phyloP scores from a whole-genome alignment of 2,888 invertebrate genomes.

The Syrphus vitripennis region DNA sequence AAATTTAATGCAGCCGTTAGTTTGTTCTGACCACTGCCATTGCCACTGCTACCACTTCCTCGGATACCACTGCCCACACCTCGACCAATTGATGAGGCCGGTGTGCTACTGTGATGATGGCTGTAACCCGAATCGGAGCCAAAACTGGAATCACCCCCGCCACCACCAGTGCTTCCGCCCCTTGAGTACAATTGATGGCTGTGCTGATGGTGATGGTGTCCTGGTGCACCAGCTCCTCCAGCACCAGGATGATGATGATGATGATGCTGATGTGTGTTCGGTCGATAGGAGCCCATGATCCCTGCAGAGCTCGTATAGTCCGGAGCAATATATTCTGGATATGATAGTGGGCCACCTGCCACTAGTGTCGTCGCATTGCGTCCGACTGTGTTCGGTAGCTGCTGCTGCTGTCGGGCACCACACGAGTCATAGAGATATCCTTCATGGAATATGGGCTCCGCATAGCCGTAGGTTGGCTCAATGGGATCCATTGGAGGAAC shows the following conservation, averaged over 20 bases:
- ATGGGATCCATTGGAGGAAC: slow-evolving; percentile 75
- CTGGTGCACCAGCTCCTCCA: slow-evolving; percentile 42
- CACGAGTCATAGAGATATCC: slow-evolving; percentile 88
- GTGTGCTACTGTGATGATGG: slow-evolving; percentile 82
- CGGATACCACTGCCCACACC: slow-evolving; percentile 73
- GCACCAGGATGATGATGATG: slow-evolving; percentile 51
- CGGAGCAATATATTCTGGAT: slow-evolving; percentile 81
- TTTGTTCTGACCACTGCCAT: slow-evolving; percentile 74
- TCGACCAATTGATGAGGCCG: slow-evolving; percentile 78
- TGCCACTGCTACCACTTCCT: slow-evolving; percentile 68
- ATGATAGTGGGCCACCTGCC: slow-evolving; percentile 72
- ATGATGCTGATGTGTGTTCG: slow-evolving; percentile 60
- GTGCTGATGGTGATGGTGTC: slow-evolving; percentile 61
- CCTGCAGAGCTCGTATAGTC: slow-evolving; percentile 72
- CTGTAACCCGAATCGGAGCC: slow-evolving; percentile 94
- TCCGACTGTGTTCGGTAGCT: slow-evolving; percentile 52
- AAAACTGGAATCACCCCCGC: slow-evolving; percentile 86
- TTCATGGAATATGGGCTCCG: slow-evolving; percentile 89
- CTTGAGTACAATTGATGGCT: slow-evolving; percentile 67
- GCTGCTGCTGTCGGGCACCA: slow-evolving; percentile 71
- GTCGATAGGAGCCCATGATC: slow-evolving; percentile 61
- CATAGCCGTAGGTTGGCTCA: slow-evolving; percentile 81
- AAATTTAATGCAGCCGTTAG: slow-evolving; percentile 77
- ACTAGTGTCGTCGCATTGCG: slow-evolving; percentile 73
- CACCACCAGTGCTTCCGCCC: slow-evolving; percentile 47